phyloP scores from a whole-genome alignment of 2,797 vertebrate species.

The Myripristis jacobus region DNA sequence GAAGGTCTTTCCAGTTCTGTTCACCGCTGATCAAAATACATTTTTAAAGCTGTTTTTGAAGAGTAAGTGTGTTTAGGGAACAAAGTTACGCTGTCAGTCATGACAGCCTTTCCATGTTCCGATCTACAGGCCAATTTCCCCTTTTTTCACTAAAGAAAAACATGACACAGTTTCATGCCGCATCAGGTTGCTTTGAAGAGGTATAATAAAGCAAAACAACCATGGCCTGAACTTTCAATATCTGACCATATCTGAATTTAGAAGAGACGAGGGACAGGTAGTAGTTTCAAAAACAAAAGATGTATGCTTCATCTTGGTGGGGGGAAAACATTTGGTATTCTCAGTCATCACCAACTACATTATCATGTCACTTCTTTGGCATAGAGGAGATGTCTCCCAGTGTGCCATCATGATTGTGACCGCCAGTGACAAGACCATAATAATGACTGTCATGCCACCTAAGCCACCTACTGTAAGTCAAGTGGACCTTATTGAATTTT shows the following conservation, averaged over 20 bases:
- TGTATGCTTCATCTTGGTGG: background rate
- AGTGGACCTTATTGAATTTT: conserved; percentile 57
- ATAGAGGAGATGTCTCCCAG: conserved; percentile 26
- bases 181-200: conserved; percentile 23
- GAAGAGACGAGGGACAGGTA: background rate
- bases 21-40: conserved; percentile 12
- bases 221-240: conserved; percentile 27
- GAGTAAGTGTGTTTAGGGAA: conserved; percentile 18
- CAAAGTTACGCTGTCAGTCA: conserved; percentile 5
- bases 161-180: conserved; percentile 24
- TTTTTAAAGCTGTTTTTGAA: conserved; percentile 15
- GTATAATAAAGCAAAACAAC: conserved; percentile 16
- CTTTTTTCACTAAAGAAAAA: conserved; percentile 28
- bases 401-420: conserved; percentile 41
- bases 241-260: background rate
- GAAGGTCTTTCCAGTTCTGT: background rate
- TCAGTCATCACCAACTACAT: conserved; percentile 27
- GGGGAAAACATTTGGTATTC: conserved; percentile 5
- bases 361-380: conserved; percentile 25
- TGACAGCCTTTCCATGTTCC: background rate
- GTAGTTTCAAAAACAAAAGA: background rate
- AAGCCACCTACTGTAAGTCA: conserved; percentile 32
- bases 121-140: conserved; percentile 16
- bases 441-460: conserved; percentile 49
- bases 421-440: conserved; percentile 57